These are phyloP conservation scores for Heterocephalus glaber DNA, from an alignment of 2,113 vertebrate species.

Conservation along the genomic window DNA sequence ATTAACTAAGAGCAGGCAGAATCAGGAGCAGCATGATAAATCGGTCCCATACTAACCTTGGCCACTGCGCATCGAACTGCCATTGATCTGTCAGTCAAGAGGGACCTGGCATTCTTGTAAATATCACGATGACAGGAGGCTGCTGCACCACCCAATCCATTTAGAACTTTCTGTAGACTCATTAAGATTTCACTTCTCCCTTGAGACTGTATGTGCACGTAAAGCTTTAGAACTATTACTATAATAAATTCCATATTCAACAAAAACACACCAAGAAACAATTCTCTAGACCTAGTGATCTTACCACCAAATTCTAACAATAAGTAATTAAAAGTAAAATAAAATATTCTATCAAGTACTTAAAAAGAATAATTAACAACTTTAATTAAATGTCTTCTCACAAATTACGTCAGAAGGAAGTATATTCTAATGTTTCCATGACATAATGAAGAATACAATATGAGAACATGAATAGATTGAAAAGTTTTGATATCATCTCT, in stretches of 20 bases:
- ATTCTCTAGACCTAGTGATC: not conserved
- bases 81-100: constrained; percentile 97
- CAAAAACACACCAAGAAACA: not conserved
- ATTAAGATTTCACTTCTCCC: constrained; percentile 97
- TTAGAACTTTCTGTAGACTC: constrained; percentile 97
- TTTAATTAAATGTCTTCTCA: constrained; percentile 17
- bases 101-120: constrained; percentile 96
- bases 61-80: constrained; percentile 96
- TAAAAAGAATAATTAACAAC: constrained; percentile 42
- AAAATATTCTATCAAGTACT: constrained; percentile 38
- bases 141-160: constrained; percentile 95
- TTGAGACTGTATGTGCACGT: constrained; percentile 89
- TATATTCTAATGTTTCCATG: not conserved
- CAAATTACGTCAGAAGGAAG: constrained; percentile 18
- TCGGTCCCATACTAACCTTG: constrained; percentile 87
- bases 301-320: constrained; percentile 28
- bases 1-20: not conserved
- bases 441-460: not conserved
- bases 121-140: constrained; percentile 98
- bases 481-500: not conserved
- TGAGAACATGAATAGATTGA: constrained; percentile 20
- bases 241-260: constrained; percentile 49
- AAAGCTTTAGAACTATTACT: constrained; percentile 5
- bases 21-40: not conserved
- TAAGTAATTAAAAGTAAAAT: constrained; percentile 32